These are phyloP conservation scores for Tychaedon coryphoeus DNA, from an alignment of 2,113 vertebrate species.

Conservation along the genomic window DNA sequence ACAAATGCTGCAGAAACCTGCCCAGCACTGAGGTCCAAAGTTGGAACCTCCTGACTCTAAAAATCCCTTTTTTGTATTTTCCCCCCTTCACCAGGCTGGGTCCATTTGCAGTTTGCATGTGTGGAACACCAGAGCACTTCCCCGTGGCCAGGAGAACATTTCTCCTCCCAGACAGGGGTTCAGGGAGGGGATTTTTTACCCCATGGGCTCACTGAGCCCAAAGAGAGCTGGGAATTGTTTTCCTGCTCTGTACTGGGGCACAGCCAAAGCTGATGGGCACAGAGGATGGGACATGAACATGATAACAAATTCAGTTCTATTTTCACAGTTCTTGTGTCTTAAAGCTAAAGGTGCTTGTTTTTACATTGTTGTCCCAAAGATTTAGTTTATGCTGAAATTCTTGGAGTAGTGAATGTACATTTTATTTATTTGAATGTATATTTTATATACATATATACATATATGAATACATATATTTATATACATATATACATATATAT, in stretches of 20 bases:
- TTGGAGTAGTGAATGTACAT: too few species aligned
- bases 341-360: too few species aligned
- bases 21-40: not conserved
- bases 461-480: too few species aligned
- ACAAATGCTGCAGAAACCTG: not conserved
- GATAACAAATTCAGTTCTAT: too few species aligned
- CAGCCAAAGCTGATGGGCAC: not conserved
- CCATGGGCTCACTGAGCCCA: not conserved
- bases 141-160: fast-evolving
- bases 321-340: too few species aligned
- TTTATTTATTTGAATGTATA: too few species aligned
- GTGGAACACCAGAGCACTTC: not conserved
- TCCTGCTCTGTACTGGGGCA: not conserved
- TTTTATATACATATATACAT: too few species aligned
- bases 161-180: not conserved
- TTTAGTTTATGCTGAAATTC: too few species aligned
- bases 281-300: not conserved
- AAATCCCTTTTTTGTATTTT: fast-evolving
- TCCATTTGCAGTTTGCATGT: not conserved
- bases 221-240: not conserved
- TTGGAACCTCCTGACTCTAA: not conserved
- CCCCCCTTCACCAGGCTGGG: not conserved
- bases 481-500: too few species aligned
- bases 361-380: too few species aligned
- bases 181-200: not conserved